phyloP scores from a whole-genome alignment of 2,113 vertebrate species.

The Rhombomys opimus region DNA sequence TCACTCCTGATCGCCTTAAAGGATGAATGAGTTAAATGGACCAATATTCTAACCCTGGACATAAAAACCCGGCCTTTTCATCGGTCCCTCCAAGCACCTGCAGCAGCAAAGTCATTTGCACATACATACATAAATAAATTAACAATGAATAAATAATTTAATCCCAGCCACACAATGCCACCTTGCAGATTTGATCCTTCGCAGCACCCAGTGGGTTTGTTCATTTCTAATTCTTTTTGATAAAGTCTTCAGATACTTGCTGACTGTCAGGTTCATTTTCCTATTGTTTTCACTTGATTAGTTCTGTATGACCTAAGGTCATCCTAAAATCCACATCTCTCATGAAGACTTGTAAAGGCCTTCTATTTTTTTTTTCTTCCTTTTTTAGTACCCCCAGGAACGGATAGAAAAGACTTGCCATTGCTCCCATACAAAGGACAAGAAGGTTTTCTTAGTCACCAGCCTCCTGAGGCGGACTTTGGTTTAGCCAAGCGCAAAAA shows the following conservation, averaged over 20 bases:
- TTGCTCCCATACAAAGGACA: conserved; percentile 91
- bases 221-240: conserved; percentile 90
- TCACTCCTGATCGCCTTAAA: conserved; percentile 90
- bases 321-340: conserved; percentile 93
- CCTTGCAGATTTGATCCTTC: conserved; percentile 89
- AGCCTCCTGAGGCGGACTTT: conserved; percentile 88
- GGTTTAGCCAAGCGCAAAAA: conserved; percentile 94
- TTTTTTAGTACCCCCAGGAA: conserved; percentile 76
- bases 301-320: conserved; percentile 93
- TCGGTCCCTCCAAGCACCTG: conserved; percentile 88
- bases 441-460: conserved; percentile 84
- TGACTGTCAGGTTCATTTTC: conserved; percentile 91
- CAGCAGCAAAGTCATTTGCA: conserved; percentile 90
- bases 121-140: conserved; percentile 93
- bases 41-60: conserved; percentile 88
- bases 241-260: conserved; percentile 92
- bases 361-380: conserved; percentile 68
- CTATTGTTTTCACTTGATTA: conserved; percentile 93
- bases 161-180: conserved; percentile 88
- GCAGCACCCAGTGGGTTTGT: conserved; percentile 87
- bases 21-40: conserved; percentile 92
- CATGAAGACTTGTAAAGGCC: conserved; percentile 89
- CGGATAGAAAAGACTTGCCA: conserved; percentile 90
- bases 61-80: conserved; percentile 88
- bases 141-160: conserved; percentile 94